phyloP scores from a whole-genome alignment of 2,113 vertebrate genomes.

The Istiophorus platypterus region DNA sequence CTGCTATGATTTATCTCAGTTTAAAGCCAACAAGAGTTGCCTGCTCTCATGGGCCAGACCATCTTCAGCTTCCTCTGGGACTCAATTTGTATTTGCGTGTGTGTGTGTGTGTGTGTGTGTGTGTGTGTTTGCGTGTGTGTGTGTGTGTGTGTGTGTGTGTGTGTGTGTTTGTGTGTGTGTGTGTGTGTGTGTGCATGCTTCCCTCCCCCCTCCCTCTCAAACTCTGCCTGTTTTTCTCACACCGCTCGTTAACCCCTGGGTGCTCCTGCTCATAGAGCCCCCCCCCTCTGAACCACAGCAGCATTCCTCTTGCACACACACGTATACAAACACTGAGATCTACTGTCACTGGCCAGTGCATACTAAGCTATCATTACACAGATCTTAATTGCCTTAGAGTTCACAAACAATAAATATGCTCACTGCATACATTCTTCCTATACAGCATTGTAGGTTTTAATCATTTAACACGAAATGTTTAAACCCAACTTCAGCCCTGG shows the following conservation, averaged over 20 bases:
- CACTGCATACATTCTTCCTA: background rate
- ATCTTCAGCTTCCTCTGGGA: slow-evolving; percentile 64
- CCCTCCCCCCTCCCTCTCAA: slow-evolving; percentile 53
- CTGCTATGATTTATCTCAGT: slow-evolving; percentile 25
- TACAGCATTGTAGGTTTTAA: background rate
- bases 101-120: too few species aligned
- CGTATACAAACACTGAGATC: slow-evolving; percentile 24
- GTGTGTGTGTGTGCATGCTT: background rate
- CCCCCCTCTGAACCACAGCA: slow-evolving; percentile 49
- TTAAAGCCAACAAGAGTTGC: slow-evolving; percentile 41
- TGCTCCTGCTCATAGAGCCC: slow-evolving; percentile 68
- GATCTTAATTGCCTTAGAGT: background rate
- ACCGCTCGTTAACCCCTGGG: slow-evolving; percentile 81
- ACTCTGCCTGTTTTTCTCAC: slow-evolving; percentile 80
- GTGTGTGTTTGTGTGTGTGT: slow-evolving; percentile 16
- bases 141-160: slow-evolving; percentile 17
- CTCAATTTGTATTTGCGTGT: slow-evolving; percentile 24
- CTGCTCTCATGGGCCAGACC: slow-evolving; percentile 40
- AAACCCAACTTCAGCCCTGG: slow-evolving; percentile 22
- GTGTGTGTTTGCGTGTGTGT: too few species aligned
- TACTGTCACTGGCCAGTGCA: slow-evolving; percentile 12
- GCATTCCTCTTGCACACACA: slow-evolving; percentile 60
- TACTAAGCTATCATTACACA: slow-evolving; percentile 34
- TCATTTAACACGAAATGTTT: background rate
- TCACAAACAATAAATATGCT: slow-evolving; percentile 30